Evolutionary conservation across 2,113 vertebrate species (phyloP).

Genomic region (Callocephalon fimbriatum): DNA sequence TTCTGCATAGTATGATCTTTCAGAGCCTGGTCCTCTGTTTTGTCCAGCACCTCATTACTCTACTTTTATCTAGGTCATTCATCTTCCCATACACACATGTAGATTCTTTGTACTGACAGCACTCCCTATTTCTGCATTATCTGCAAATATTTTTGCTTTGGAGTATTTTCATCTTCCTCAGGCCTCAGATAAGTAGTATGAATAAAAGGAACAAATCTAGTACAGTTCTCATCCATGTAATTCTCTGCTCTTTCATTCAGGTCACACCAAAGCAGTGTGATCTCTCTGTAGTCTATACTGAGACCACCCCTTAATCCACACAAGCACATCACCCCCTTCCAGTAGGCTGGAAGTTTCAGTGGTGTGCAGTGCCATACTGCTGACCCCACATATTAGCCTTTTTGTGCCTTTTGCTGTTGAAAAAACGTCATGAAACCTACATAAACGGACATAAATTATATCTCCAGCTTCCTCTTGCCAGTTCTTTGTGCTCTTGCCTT

Average conservation of each 20-base stretch:
- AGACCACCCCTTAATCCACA: not conserved
- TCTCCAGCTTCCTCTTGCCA: not conserved
- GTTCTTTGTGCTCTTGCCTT: not conserved
- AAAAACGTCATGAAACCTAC: not conserved
- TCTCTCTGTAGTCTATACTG: not conserved
- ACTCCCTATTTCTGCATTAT: not conserved
- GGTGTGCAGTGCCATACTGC: not conserved
- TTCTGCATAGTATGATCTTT: not conserved
- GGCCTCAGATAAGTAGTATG: not conserved
- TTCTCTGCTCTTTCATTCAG: not conserved
- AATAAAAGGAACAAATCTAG: not conserved
- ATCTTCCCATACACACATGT: not conserved
- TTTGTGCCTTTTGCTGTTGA: not conserved
- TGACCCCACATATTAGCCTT: not conserved
- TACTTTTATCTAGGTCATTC: conserved; percentile 41
- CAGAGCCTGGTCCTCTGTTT: not conserved
- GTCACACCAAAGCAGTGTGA: not conserved
- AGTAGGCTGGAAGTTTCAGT: not conserved
- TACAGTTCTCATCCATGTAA: not conserved
- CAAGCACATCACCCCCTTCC: not conserved
- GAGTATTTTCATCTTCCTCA: conserved; percentile 8
- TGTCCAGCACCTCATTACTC: conserved; percentile 21
- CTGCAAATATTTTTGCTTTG: conserved; percentile 40
- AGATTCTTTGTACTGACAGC: not conserved
- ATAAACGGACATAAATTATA: not conserved